These are phyloP conservation scores for Chroicocephalus ridibundus DNA, from an alignment of 2,113 vertebrate genomes.

Conservation along the genomic window DNA sequence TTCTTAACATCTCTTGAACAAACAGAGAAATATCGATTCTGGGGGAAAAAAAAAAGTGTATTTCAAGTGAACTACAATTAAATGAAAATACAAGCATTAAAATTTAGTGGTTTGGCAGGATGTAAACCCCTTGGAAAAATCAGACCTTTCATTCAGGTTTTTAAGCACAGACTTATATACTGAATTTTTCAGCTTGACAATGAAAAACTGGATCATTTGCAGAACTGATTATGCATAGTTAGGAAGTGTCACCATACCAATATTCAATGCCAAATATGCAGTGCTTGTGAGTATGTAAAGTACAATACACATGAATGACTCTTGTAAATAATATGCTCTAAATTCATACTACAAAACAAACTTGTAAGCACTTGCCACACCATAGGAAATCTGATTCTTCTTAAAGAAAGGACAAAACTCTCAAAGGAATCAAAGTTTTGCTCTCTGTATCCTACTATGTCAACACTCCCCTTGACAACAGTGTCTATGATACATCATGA, in stretches of 20 bases:
- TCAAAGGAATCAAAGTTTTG: not conserved
- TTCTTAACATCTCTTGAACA: not conserved
- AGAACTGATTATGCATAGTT: not conserved
- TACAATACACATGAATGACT: not conserved
- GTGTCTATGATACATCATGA: not conserved
- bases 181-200: not conserved
- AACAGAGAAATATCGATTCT: not conserved
- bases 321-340: not conserved
- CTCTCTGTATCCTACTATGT: not conserved
- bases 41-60: fast-evolving
- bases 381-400: not conserved
- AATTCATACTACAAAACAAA: not conserved
- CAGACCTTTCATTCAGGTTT: not conserved
- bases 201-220: not conserved
- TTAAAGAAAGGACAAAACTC: not conserved
- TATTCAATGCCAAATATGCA: not conserved
- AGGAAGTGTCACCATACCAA: not conserved
- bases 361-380: not conserved
- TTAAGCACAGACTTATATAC: not conserved
- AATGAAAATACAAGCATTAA: not conserved
- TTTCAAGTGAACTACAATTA: not conserved
- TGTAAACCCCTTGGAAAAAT: not conserved
- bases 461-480: not conserved
- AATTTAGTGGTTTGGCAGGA: not conserved
- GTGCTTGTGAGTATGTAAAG: not conserved